These are phyloP conservation scores for Picus viridis DNA, from an alignment of 2,797 vertebrate genomes.

Conservation along the genomic window DNA sequence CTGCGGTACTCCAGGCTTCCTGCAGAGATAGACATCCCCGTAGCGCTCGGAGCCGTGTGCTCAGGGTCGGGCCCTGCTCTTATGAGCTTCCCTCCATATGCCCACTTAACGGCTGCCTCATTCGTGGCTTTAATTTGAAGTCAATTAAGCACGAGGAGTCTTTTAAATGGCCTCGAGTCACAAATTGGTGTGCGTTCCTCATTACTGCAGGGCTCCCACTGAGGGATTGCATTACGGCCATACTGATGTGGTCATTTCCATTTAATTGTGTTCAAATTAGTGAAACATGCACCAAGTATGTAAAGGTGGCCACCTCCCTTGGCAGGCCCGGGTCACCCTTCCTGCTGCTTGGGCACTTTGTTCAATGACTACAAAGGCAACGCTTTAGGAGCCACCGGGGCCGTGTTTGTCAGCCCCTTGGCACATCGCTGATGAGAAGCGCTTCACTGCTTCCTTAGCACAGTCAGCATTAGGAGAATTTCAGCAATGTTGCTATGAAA, in stretches of 20 bases:
- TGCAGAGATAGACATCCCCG: neutral
- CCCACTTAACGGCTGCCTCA: neutral
- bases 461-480: neutral
- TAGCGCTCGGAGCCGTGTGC: neutral
- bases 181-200: neutral
- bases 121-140: neutral
- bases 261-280: neutral
- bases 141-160: neutral
- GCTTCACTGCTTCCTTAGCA: neutral
- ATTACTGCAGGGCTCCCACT: neutral
- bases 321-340: rapidly evolving
- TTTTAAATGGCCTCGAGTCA: neutral
- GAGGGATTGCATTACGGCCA: neutral
- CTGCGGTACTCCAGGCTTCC: neutral
- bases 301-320: neutral
- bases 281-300: rapidly evolving
- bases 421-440: neutral
- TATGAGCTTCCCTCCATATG: neutral
- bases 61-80: neutral
- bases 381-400: neutral
- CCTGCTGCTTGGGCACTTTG: neutral
- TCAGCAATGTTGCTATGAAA: neutral
- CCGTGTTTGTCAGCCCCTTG: rapidly evolving
- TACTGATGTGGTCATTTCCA: neutral
- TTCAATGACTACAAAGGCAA: neutral